Evolutionary conservation across 2,797 vertebrate genomes (phyloP).

Genomic region (Gastrophryne carolinensis): DNA sequence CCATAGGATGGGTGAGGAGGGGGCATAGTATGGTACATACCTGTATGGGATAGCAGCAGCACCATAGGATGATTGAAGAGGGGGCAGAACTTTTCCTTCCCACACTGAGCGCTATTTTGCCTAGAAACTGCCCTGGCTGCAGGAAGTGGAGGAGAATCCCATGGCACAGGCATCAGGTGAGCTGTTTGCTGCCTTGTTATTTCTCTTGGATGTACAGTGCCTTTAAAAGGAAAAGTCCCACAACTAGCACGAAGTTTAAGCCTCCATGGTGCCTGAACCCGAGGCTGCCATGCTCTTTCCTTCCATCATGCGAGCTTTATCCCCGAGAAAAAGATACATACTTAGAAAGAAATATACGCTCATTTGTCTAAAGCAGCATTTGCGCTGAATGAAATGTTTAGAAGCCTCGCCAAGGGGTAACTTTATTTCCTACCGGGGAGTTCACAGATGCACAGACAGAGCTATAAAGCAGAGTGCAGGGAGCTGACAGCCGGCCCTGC

Average conservation of each 20-base stretch:
- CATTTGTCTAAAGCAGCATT: slow-evolving; percentile 93
- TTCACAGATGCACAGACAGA: slow-evolving; percentile 95
- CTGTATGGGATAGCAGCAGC: too few relatives aligned
- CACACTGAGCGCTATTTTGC: too few relatives aligned
- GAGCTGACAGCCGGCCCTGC: slow-evolving; percentile 84
- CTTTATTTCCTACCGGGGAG: slow-evolving; percentile 99
- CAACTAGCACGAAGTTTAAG: background rate
- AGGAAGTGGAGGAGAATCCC: too few relatives aligned
- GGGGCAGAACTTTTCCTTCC: too few relatives aligned
- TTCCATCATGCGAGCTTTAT: slow-evolving; percentile 60
- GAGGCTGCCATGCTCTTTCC: slow-evolving; percentile 34
- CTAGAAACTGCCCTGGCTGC: too few relatives aligned
- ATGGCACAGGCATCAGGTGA: too few relatives aligned
- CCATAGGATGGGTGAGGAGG: too few relatives aligned
- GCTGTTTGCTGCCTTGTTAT: too few relatives aligned
- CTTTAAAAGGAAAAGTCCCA: too few relatives aligned
- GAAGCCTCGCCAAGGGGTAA: slow-evolving; percentile 92
- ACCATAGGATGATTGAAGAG: too few relatives aligned
- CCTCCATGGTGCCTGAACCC: background rate
- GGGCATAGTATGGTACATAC: too few relatives aligned
- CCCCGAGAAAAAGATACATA: slow-evolving; percentile 80
- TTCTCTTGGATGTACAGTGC: too few relatives aligned
- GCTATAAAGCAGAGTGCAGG: slow-evolving; percentile 87
- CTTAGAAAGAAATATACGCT: slow-evolving; percentile 89
- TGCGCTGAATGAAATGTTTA: slow-evolving; percentile 99